Conservation (phyloP, 2,113 vertebrate genomes). For the Lepisosteus osseus region DNA sequence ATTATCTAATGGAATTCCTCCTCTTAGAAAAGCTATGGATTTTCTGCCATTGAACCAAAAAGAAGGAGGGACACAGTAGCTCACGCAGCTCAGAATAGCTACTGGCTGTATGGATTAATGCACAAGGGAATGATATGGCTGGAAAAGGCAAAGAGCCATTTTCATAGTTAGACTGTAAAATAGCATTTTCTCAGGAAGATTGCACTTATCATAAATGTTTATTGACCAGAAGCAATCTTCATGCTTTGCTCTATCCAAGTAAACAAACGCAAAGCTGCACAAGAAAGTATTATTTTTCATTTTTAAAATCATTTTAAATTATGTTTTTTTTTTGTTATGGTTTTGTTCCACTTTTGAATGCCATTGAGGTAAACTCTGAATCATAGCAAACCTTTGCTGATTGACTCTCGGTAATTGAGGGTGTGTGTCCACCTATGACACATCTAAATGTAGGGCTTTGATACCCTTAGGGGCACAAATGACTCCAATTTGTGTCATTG, state of each 20-base stretch:
- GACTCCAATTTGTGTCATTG: too few species aligned
- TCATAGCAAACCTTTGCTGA: too few species aligned
- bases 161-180: conserved; percentile 37
- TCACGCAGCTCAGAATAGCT: conserved; percentile 49
- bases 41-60: conserved; percentile 75
- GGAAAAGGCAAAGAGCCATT: conserved; percentile 52
- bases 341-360: too few species aligned
- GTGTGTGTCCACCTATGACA: too few species aligned
- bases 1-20: conserved; percentile 82
- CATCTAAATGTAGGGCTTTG: too few species aligned
- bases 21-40: conserved; percentile 76
- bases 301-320: too few species aligned
- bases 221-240: not conserved
- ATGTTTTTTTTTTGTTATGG: too few species aligned
- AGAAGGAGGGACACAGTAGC: conserved; percentile 26
- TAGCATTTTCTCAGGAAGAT: conserved; percentile 28
- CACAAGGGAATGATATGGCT: conserved; percentile 49
- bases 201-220: not conserved
- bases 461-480: too few species aligned
- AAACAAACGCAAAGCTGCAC: not conserved
- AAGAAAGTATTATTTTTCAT: not conserved
- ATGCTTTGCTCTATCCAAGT: not conserved
- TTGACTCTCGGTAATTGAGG: too few species aligned
- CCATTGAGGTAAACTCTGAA: too few species aligned
- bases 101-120: conserved; percentile 61